Evolutionary conservation across 2,888 invertebrate species (phyloP), one percentile per base, ranked within the genome.

Genomic region (Tubulanus polymorphus): DNA sequence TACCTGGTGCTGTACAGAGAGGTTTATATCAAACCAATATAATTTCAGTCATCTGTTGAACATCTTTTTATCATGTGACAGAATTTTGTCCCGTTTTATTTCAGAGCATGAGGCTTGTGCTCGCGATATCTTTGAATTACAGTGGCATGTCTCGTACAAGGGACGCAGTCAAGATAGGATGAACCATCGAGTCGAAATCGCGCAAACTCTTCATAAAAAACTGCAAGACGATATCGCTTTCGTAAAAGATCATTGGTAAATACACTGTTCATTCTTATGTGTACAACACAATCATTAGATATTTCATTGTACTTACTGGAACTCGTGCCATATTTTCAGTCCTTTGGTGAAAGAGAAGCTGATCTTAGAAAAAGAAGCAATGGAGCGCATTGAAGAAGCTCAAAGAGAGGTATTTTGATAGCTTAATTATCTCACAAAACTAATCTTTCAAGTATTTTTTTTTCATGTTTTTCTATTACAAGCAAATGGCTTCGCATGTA

Each of bases 51-150:
- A 6, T 12, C n/a, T n/a, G 46, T 48, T 12, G 12, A 12, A 18
- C 20, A n/a, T 26, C 1, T 12, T 27, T 1, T 3, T 48, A 3
- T 5, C 1, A 15, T 15, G n/a, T 41, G 41, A 8, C 41, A 41
- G 15, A 18, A 41, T 8, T 20, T 46, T 3, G 12, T 23, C 15
- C 51, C 35, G 45, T 50, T 10, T 53, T 27, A 25, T 59, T 54
- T n/a, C 63, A 76, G 77, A 76, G 56, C 78, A 78, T 64, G 75
- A 76, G 55, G 73, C 74, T 1, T 75, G 75, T 57, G 70, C 73
- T 12, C 60, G 72, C 58, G 75, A 78, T 59, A 66, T 78, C 51
- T 72, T 68, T 66, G 78, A 78, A 55, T 63, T 78, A 8, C 68
- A 75, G 41, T 78, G 76, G 76, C 76, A 77, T 63, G 71, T 75